phyloP scores from a whole-genome alignment of 2,888 invertebrate species.

The Xestia ashworthii region DNA sequence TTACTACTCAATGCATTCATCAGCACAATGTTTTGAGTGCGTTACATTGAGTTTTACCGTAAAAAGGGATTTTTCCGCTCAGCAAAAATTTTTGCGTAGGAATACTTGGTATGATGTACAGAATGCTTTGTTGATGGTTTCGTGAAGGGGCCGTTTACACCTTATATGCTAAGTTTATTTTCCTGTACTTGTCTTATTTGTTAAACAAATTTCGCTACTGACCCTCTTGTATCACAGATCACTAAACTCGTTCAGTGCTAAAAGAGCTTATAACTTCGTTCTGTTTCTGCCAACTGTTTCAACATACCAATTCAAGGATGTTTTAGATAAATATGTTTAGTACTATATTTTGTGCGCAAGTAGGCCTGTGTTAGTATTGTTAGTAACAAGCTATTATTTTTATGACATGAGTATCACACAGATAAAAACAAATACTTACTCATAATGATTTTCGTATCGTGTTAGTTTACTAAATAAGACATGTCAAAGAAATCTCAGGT shows the following conservation, averaged over 20 bases:
- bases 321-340: not conserved
- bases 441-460: not conserved
- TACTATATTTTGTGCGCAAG: not conserved
- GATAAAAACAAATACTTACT: not conserved
- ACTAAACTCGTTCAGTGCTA: not conserved
- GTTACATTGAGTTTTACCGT: too few species aligned
- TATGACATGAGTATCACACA: not conserved
- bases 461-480: not conserved
- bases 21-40: too few species aligned
- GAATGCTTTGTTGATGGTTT: too few species aligned
- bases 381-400: not conserved
- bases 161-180: not conserved
- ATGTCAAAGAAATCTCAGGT: not conserved
- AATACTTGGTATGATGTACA: too few species aligned
- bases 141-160: too few species aligned
- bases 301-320: not conserved
- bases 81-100: too few species aligned
- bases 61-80: too few species aligned
- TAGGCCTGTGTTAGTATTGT: not conserved
- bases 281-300: not conserved
- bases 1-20: too few species aligned
- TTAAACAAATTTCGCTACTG: not conserved
- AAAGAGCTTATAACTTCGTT: not conserved
- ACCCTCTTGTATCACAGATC: not conserved
- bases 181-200: not conserved